Conservation (phyloP, 2,113 vertebrate genomes). For the Lynx canadensis region DNA sequence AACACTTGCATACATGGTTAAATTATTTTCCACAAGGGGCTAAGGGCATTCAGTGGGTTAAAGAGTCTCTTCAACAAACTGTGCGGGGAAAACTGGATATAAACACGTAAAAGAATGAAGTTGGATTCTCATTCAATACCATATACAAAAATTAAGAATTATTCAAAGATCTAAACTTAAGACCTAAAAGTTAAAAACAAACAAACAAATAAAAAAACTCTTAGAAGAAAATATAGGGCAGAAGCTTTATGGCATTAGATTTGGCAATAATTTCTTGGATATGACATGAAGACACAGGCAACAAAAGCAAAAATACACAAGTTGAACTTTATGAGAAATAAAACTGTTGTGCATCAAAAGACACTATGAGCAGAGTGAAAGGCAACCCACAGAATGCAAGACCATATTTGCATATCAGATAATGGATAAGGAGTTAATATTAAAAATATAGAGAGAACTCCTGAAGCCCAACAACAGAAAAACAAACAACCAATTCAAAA, state of each 20-base stretch:
- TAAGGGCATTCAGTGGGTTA: not conserved
- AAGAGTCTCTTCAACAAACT: not conserved
- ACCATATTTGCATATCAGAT: not conserved
- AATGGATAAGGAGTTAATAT: not conserved
- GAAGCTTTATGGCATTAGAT: not conserved
- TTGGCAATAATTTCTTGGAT: not conserved
- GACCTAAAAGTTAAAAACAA: not conserved
- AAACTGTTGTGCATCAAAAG: not conserved
- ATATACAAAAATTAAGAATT: not conserved
- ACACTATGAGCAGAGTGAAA: not conserved
- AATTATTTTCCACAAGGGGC: not conserved
- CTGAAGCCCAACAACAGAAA: not conserved
- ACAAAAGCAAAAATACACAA: not conserved
- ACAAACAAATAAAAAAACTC: not conserved
- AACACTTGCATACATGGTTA: not conserved
- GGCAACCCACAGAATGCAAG: not conserved
- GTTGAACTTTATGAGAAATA: not conserved
- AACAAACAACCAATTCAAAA: not conserved
- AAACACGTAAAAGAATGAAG: not conserved
- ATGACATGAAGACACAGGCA: not conserved
- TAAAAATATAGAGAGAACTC: not conserved
- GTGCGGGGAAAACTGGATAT: not conserved
- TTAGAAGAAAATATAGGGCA: not conserved
- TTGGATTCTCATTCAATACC: not conserved
- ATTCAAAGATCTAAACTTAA: not conserved